phyloP scores from a whole-genome alignment of 2,888 invertebrate genomes.

The Trachelus stipa region DNA sequence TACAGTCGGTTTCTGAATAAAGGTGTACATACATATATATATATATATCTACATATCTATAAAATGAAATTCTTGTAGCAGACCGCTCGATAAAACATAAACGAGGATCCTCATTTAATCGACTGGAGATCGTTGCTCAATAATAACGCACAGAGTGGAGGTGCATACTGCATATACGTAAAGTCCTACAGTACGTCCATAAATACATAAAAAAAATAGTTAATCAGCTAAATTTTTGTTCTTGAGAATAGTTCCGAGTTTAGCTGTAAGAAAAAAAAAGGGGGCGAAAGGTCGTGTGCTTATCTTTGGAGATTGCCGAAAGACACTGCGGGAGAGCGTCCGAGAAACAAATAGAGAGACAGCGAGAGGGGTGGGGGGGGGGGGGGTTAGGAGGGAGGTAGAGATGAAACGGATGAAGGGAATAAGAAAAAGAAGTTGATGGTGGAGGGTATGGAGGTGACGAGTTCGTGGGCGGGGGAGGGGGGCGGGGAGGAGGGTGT shows the following conservation, averaged over 20 bases:
- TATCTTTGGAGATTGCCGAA: slow-evolving; percentile 12
- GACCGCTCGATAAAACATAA: background rate
- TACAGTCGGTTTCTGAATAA: background rate
- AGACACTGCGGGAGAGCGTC: slow-evolving; percentile 8
- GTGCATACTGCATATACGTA: background rate
- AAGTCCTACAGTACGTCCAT: background rate
- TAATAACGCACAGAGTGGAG: background rate
- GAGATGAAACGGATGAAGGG: slow-evolving; percentile 1
- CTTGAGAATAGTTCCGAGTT: background rate
- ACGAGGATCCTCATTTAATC: background rate
- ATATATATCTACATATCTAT: background rate
- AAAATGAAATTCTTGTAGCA: background rate
- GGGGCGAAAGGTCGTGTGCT: background rate
- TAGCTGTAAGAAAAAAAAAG: background rate
- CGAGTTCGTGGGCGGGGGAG: slow-evolving; percentile 3
- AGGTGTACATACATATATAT: background rate
- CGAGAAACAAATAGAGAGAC: background rate
- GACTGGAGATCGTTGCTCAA: background rate
- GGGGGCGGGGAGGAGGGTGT: background rate
- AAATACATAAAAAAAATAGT: background rate
- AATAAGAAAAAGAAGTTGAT: slow-evolving; percentile 35
- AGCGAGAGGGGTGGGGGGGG: too few species aligned
- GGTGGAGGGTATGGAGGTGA: slow-evolving; percentile 24
- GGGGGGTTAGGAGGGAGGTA: background rate
- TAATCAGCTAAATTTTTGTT: background rate